phyloP scores from a whole-genome alignment of 1,140 invertebrate species.

The Oryctes rhinoceros region DNA sequence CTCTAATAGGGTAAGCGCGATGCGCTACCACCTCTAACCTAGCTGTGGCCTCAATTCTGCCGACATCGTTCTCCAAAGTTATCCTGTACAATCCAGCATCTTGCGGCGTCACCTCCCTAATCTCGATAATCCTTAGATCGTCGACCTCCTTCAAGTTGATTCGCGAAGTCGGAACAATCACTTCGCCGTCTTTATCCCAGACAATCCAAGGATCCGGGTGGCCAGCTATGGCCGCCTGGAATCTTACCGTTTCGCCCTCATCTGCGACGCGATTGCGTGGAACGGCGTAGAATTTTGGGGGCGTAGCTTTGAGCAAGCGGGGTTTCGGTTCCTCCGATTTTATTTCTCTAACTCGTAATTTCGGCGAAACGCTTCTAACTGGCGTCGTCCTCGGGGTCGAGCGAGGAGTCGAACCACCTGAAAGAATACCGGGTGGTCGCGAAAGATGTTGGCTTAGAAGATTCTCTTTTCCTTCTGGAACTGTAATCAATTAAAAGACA shows the following conservation, averaged over 20 bases:
- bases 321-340: conserved; percentile 27
- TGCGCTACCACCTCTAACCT: conserved; percentile 80
- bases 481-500: conserved; percentile 59
- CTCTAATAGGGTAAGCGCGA: conserved; percentile 59
- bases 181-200: conserved; percentile 81
- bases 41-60: conserved; percentile 81
- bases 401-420: conserved; percentile 74
- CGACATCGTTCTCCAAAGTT: conserved; percentile 82
- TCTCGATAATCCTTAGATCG: conserved; percentile 79
- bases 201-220: conserved; percentile 78
- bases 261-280: conserved; percentile 85
- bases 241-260: conserved; percentile 81
- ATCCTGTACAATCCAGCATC: conserved; percentile 85
- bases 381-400: conserved; percentile 78
- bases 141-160: conserved; percentile 78
- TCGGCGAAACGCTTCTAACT: conserved; percentile 72
- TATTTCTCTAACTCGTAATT: conserved; percentile 44
- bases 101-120: conserved; percentile 76
- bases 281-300: conserved; percentile 87
- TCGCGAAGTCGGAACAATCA: conserved; percentile 70
- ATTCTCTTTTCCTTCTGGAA: conserved; percentile 83
- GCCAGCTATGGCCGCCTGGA: conserved; percentile 81
- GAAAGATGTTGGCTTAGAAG: conserved; percentile 72
- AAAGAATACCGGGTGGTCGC: conserved; percentile 71
- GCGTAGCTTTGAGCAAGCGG: conserved; percentile 53